A percentile compares a stretch with the other conserved stretches of the same genome.
phyloP scores from a whole-genome alignment of 2,888 invertebrate genomes.

The Petrophora chlorosata region DNA sequence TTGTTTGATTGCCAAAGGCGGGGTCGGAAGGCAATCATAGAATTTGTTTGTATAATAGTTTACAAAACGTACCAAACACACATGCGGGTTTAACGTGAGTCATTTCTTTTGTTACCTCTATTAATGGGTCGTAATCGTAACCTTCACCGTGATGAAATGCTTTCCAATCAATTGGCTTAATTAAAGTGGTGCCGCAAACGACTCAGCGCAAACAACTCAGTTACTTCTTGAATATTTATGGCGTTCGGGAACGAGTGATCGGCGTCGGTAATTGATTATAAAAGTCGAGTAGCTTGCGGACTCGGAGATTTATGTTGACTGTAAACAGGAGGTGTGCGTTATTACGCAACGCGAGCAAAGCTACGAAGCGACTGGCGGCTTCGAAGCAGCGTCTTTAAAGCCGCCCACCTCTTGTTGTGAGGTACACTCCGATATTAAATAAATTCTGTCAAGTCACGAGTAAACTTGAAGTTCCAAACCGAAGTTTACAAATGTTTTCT shows the following conservation, averaged over 20 bases:
- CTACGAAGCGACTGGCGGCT: no score
- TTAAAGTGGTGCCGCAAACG: constrained; percentile 63
- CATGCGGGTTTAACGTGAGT: constrained; percentile 32
- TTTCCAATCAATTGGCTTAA: constrained; percentile 59
- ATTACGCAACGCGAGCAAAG: no score
- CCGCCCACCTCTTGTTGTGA: no score
- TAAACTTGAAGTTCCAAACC: no score
- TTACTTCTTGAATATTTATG: constrained; percentile 69
- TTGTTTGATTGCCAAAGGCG: constrained; percentile 3
- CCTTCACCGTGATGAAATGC: constrained; percentile 49
- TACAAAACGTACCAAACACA: constrained; percentile 26
- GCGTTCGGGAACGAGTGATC: constrained; percentile 62
- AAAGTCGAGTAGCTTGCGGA: constrained; percentile 69
- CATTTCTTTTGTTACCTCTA: constrained; percentile 29
- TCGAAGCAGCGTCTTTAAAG: no score
- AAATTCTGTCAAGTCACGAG: no score
- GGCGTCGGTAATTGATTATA: constrained; percentile 74
- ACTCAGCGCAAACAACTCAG: constrained; percentile 59
- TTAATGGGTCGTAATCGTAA: constrained; percentile 49
- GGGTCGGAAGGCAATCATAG: constrained; percentile 7
- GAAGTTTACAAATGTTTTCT: no score
- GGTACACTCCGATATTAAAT: neutral
- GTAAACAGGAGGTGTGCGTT: constrained; percentile 56
- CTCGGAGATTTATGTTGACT: constrained; percentile 68
- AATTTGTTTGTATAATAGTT: constrained; percentile 27